phyloP scores from a whole-genome alignment of 2,888 invertebrate species.

The Malthinus flaveolus region DNA sequence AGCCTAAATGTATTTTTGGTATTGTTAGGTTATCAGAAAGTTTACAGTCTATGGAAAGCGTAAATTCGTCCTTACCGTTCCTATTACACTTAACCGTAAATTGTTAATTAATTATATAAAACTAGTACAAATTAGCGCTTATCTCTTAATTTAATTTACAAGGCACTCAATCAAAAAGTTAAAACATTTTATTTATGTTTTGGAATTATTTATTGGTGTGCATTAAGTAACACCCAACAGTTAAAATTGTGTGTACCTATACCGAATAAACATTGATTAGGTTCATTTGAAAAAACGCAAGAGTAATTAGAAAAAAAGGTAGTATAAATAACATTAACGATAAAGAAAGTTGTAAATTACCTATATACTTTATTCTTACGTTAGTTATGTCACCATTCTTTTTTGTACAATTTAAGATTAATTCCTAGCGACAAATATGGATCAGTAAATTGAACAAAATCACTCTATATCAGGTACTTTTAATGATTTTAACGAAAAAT shows the following conservation, averaged over 20 bases:
- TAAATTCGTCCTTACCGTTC: no score
- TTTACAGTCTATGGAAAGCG: no score
- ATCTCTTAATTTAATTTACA: no score
- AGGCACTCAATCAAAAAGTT: no score
- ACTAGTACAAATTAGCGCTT: no score
- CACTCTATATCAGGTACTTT: background rate
- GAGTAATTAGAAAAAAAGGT: constrained; percentile 1
- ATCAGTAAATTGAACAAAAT: background rate
- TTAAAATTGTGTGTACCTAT: background rate
- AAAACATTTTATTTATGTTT: no score
- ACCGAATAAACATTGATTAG: constrained; percentile 1
- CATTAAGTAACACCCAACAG: background rate
- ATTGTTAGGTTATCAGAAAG: no score
- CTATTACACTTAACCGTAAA: no score
- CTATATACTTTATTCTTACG: constrained; percentile 1
- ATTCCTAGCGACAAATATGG: constrained; percentile 5
- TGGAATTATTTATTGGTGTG: no score
- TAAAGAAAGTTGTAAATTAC: constrained; percentile 7
- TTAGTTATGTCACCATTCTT: constrained; percentile 6
- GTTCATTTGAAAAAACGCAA: background rate
- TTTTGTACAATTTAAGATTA: background rate
- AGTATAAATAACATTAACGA: constrained; percentile 3
- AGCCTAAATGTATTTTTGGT: no score
- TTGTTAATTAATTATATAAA: no score
- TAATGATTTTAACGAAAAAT: no score